Conservation (phyloP, 2,797 vertebrate genomes). For the Pseudochromis fuscus region DNA sequence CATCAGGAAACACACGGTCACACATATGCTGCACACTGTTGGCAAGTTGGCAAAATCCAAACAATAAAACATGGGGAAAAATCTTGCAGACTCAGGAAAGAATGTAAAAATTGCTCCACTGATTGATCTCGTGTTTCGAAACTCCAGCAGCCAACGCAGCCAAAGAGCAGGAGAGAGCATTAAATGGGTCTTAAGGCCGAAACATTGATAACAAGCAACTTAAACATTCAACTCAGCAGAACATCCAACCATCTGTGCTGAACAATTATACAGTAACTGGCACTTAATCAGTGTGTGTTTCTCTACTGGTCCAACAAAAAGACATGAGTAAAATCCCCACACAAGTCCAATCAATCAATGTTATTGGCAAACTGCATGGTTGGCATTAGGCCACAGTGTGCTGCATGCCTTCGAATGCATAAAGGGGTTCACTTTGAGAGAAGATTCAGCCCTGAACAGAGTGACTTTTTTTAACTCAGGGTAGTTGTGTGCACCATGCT, state of each 20-base stretch:
- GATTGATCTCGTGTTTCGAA: constrained; percentile 52
- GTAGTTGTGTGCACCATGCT: constrained; percentile 35
- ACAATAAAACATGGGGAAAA: constrained; percentile 35
- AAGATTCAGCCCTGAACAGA: constrained; percentile 34
- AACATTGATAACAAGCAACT: constrained; percentile 58
- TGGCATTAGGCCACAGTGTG: constrained; percentile 55
- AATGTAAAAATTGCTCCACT: constrained; percentile 16
- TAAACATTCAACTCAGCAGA: constrained; percentile 67
- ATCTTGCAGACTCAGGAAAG: constrained; percentile 19
- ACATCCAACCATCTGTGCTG: constrained; percentile 62
- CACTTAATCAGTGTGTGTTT: constrained; percentile 58
- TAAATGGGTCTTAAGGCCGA: constrained; percentile 37
- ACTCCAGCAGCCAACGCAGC: constrained; percentile 25
- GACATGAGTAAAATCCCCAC: constrained; percentile 58
- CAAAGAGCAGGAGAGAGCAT: constrained; percentile 9
- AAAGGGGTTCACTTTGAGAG: constrained; percentile 57
- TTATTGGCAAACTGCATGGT: constrained; percentile 64
- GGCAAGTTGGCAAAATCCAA: constrained; percentile 38
- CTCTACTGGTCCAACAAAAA: constrained; percentile 59
- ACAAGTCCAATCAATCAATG: constrained; percentile 64
- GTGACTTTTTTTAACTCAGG: constrained; percentile 29
- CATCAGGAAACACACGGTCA: constrained; percentile 47
- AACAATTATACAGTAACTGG: constrained; percentile 67
- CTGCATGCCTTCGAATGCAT: constrained; percentile 58
- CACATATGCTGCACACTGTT: constrained; percentile 25